Evolutionary conservation across 2,797 vertebrate species (phyloP), one percentile per base, ranked within the genome.

Genomic region (Chaunax sp.): DNA sequence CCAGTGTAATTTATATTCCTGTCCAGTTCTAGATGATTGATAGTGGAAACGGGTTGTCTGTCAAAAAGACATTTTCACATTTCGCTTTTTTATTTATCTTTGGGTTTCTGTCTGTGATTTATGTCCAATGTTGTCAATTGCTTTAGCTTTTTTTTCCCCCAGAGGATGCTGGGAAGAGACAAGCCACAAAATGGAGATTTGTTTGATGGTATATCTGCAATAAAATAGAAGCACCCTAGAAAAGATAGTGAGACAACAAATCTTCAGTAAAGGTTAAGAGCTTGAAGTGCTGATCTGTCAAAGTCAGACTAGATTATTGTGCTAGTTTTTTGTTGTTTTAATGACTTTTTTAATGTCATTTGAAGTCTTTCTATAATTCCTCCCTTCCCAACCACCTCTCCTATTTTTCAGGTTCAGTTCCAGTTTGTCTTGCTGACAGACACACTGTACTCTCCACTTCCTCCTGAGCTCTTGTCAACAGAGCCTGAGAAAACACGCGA

Each of bases 381-480:
- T 19, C 22, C n/a, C 6, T 13, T 40, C 15, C 26, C 2, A 14
- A 40, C 15, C 22, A 4, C 14, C 16, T 57, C 61, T 67, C 37
- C 30, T 12, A 1, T 52, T 35, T 63, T 49, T 45, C 58, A 99
- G 98, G 98, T 99, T 52, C 98, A 99, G 89, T 98, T 99, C 87
- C 98, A 99, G 88, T 99, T 99, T 46, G 98, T 99, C 2, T 83
- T 99, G 83, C 93, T 99, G 77, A 99, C 98, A 0, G 97, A 99
- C 89, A 99, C 98, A 0, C 84, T 98, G 3, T 99, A 99, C 90
- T 99, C 98, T 0, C 98, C 98, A 0, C 84, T 99, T 69, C 96
- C 97, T 0, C 96, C 97, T 0, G 98, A 99, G 77, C 93, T 99
- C 1, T 78, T 95, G 79, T 94, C 96, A 0, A 76, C 94, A 0